A percentile compares a stretch with the other conserved stretches of the same genome.
These are phyloP conservation scores for Melinaea marsaeus DNA, from an alignment of 2,888 invertebrate species.

Conservation along the genomic window DNA sequence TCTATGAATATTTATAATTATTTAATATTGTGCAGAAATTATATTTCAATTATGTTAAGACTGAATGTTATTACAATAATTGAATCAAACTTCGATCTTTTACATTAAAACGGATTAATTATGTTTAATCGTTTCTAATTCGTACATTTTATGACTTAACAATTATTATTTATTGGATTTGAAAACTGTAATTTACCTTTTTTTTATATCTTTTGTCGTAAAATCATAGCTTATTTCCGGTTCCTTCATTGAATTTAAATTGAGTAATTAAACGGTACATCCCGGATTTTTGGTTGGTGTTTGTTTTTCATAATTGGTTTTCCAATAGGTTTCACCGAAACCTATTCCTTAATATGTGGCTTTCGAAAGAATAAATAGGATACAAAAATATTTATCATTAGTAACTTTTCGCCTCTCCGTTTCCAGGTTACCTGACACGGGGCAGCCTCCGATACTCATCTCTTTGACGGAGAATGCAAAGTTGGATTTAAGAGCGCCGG, in stretches of 20 bases:
- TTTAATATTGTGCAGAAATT: too few relatives aligned
- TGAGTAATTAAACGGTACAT: not conserved
- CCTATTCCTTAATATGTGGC: not conserved
- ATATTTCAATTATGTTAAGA: too few relatives aligned
- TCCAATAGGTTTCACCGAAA: slow-evolving; percentile 4
- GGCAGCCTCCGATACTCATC: slow-evolving; percentile 78
- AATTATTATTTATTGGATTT: too few relatives aligned
- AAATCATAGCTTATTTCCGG: not conserved
- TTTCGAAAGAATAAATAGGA: not conserved
- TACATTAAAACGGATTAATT: too few relatives aligned
- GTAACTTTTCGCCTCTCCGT: slow-evolving; percentile 10
- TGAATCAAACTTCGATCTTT: too few relatives aligned
- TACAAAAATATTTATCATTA: not conserved
- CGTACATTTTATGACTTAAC: too few relatives aligned
- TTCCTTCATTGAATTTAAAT: not conserved
- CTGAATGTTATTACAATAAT: too few relatives aligned
- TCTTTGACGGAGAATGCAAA: slow-evolving; percentile 80
- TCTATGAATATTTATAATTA: too few relatives aligned
- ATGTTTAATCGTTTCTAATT: too few relatives aligned
- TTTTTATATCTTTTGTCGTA: not conserved
- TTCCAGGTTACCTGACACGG: slow-evolving; percentile 81
- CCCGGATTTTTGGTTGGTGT: slow-evolving; percentile 1
- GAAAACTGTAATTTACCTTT: too few relatives aligned
- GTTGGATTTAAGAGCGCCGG: slow-evolving; percentile 77
- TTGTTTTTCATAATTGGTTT: not conserved